Evolutionary conservation across 2,113 vertebrate species (phyloP), one percentile per base, ranked within the genome.

Genomic region (Fulmarus glacialis): DNA sequence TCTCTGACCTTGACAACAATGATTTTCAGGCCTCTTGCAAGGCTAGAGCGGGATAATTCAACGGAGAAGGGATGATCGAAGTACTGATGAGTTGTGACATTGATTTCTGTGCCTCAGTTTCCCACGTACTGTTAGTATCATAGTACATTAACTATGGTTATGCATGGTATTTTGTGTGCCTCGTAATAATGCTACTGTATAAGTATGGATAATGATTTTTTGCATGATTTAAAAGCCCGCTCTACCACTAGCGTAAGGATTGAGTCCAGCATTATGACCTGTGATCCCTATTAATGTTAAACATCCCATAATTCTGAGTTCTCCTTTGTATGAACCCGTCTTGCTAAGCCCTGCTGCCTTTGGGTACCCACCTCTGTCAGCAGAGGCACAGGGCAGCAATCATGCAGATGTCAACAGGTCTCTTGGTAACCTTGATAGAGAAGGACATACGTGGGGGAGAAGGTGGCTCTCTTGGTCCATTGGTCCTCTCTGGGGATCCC

Each of bases 101-200:
- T n/a, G 66, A 13, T 67, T 63, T 67, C 53, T 21, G 38, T 71
- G 86, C 80, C 86, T 97, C 86, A 48, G 75, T 95, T 97, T 95
- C 82, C 67, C 42, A 10, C 6, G 1, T 3, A 21, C 1, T 26
- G 6, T 78, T 47, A 50, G 22, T 38, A 58, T 18, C 10, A 2
- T 15, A 26, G 14, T 29, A 36, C 2, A 2, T 32, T 67, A 50
- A 32, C 21, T 70, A 12, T 42, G 19, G 36, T 45, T 50, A 40
- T 4, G 9, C 1, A 12, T 23, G 27, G 17, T 34, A 6, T 66
- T 92, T 73, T 68, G 16, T 18, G 21, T 56, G 29, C 86, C 47
- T 67, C 17, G 19, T 58, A 29, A 50, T 24, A 55, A 27, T 82
- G 47, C 5, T 62, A 7, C 14, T 24, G 9, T 59, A 0, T 12